Percentiles rank a stretch among this genome's conserved stretches.
Evolutionary conservation across 2,797 vertebrate genomes (phyloP).

Genomic region (Chiloscyllium punctatum): DNA sequence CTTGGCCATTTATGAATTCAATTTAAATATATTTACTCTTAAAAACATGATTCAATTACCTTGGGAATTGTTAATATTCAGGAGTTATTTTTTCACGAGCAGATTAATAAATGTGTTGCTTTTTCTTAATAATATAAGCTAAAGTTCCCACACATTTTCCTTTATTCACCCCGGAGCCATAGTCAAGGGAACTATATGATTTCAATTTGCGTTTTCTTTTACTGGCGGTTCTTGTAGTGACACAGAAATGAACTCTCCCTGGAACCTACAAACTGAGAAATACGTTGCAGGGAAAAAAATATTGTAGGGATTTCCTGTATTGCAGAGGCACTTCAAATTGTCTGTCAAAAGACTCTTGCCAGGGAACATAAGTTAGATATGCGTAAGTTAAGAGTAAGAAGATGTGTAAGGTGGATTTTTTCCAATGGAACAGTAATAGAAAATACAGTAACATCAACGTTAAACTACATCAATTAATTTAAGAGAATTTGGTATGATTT

Average conservation of each 20-base stretch:
- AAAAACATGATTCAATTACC: background rate
- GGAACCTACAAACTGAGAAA: constrained; percentile 2
- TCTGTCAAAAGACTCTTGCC: background rate
- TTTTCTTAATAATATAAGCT: background rate
- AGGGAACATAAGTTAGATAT: background rate
- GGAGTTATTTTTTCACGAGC: background rate
- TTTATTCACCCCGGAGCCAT: background rate
- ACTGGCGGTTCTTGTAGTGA: background rate
- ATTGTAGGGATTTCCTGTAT: background rate
- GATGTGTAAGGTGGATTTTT: background rate
- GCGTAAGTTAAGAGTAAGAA: background rate
- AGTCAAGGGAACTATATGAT: background rate
- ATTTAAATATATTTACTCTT: background rate
- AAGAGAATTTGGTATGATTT: background rate
- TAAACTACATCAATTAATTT: background rate
- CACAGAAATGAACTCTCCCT: constrained; percentile 6
- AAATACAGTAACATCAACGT: background rate
- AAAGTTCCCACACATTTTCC: background rate
- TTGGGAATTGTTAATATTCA: background rate
- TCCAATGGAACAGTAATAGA: background rate
- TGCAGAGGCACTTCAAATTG: background rate
- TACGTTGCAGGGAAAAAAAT: background rate
- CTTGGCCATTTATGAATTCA: background rate
- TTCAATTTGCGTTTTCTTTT: background rate
- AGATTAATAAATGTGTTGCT: background rate